Base-by-base conservation (phyloP, 2,797 vertebrate genomes). In the Distichodus sexfasciatus region DNA sequence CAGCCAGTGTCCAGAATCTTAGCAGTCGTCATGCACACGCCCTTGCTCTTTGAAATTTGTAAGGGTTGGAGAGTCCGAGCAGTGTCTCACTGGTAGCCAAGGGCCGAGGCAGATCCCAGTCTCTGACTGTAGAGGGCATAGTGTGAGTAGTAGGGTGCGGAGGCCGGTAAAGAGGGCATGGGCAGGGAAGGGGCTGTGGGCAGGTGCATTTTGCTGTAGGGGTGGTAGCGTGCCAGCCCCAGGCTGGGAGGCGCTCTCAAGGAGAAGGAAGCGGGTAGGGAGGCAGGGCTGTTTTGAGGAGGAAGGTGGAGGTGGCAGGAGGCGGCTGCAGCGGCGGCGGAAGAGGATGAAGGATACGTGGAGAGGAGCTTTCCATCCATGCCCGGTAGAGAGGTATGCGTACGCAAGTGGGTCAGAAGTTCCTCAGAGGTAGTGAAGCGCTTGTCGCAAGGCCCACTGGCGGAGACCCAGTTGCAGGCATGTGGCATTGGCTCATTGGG, bases 401-500 rank as follows among this genome's bases (percentile, higher is more conserved):
- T 96, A 82, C 97, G 94, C 84, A 98, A 86, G 84, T 99, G 97
- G 72, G 94, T 89, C 76, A 99, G 90, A 48, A 99, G 92, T 89
- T 99, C 97, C 87, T 98, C 96, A 7, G 96, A 98, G 41, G 95
- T 93, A 87, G 91, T 62, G 75, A 98, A 99, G 69, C 96, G 93
- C 86, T 98, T 99, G 91, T 99, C 97, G 67, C 97, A 99, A 10
- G 96, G 97, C 76, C 97, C 97, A 15, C 92, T 93, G 53, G 95
- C 95, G 4, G 97, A 96, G 74, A 99, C 97, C 97, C 97, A 99
- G 90, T 99, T 99, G 86, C 97, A 99, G 87, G 95, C 96, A 63
- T 99, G 96, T 19, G 94, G 93, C 77, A 84, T 87, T 14, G 94
- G 92, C 60, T 99, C 97, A 7, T 96, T 97, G 83, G 91, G 94